Evolutionary conservation across 35 echinoderm and acorn worm species (phyloP).

Genomic region (Apostichopus parvimensis): DNA sequence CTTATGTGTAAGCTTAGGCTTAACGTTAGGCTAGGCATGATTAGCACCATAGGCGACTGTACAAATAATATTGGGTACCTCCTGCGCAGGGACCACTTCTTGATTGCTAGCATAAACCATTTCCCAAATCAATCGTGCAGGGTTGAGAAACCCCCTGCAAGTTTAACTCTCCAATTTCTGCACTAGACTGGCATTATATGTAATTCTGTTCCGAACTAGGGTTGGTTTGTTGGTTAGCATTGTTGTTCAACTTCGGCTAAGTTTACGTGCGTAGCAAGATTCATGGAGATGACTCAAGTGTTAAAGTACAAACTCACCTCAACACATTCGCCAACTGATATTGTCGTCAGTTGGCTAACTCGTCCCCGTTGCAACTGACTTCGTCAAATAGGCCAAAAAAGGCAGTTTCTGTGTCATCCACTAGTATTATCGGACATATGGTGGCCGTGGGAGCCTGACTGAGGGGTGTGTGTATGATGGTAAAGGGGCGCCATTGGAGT

Average conservation of each 20-base stretch:
- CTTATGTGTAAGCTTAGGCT: not conserved
- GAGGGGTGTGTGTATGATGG: too few species aligned
- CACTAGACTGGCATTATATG: not conserved
- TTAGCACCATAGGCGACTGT: not conserved
- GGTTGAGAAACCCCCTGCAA: not conserved
- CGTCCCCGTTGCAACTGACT: not conserved
- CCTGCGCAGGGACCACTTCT: constrained; percentile 37
- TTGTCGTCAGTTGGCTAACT: not conserved
- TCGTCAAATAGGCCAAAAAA: too few species aligned
- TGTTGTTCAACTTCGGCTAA: not conserved
- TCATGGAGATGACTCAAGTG: not conserved
- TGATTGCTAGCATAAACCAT: constrained; percentile 48
- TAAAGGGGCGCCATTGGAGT: too few species aligned
- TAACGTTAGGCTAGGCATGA: not conserved
- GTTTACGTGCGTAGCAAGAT: not conserved
- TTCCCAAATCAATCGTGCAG: constrained; percentile 3
- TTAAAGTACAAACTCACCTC: not conserved
- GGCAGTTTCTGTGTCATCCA: too few species aligned
- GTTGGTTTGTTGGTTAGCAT: not conserved
- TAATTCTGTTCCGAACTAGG: not conserved
- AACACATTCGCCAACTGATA: not conserved
- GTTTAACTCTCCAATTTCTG: not conserved
- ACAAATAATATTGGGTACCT: not conserved
- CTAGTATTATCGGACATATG: too few species aligned
- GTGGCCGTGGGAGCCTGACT: too few species aligned